These are phyloP conservation scores for Coturnix japonica DNA, from an alignment of 2,113 vertebrate species.

Conservation along the genomic window DNA sequence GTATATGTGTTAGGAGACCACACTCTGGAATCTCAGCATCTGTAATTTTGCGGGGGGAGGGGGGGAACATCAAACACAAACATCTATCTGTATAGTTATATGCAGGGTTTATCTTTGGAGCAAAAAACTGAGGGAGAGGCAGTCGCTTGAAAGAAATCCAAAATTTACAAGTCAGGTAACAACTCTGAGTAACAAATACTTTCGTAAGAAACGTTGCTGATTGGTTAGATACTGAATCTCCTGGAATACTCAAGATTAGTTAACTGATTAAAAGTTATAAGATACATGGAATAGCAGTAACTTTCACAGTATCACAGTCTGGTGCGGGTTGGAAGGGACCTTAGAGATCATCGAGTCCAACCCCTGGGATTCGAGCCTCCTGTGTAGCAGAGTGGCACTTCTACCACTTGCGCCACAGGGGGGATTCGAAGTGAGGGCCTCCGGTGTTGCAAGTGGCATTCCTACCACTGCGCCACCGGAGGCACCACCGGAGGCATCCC, in stretches of 20 bases:
- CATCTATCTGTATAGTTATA: not conserved
- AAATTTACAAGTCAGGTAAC: not conserved
- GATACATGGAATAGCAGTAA: not conserved
- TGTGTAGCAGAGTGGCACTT: no score
- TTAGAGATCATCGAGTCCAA: no score
- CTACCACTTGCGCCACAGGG: no score
- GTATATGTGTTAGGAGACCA: not conserved
- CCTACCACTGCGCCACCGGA: no score
- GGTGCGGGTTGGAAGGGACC: no score
- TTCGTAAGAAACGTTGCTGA: not conserved
- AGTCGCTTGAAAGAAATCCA: not conserved
- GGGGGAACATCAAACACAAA: no score
- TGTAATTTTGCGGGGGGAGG: no score
- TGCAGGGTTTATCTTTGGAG: not conserved
- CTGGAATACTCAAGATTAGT: not conserved
- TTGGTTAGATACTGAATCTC: not conserved
- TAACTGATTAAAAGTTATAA: not conserved
- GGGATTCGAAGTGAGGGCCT: no score
- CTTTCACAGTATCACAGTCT: no score
- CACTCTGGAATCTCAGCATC: not conserved
- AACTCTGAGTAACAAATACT: not conserved
- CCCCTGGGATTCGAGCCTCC: no score
- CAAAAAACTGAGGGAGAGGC: not conserved
- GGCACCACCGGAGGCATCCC: no score
- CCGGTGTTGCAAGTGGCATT: no score